These are phyloP conservation scores for Lepisosteus oculatus DNA, from an alignment of 2,113 vertebrate genomes.

Conservation along the genomic window DNA sequence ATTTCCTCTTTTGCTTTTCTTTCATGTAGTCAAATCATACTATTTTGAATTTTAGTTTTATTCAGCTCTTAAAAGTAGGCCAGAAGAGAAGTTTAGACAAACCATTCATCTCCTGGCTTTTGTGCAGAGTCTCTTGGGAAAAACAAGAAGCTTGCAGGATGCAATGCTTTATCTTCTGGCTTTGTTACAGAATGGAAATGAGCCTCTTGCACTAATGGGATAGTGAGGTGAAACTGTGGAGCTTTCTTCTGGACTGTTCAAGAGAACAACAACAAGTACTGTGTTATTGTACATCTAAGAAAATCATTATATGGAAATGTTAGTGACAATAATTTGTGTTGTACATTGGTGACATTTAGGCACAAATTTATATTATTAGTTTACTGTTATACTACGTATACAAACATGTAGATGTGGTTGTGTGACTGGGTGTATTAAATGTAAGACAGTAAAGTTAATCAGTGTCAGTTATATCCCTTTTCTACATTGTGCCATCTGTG, in stretches of 20 bases:
- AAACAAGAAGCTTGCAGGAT: constrained; percentile 28
- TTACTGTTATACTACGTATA: no score
- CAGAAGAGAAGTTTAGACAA: constrained; percentile 24
- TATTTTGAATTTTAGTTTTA: constrained; percentile 40
- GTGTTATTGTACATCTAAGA: neutral
- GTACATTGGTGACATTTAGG: no score
- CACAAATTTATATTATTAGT: no score
- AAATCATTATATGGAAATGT: no score
- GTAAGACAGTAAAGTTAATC: no score
- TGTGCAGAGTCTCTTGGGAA: constrained; percentile 34
- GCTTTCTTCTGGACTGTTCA: neutral
- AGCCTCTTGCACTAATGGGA: neutral
- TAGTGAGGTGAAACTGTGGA: neutral
- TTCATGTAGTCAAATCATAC: constrained; percentile 30
- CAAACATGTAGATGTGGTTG: no score
- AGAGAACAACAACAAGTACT: neutral
- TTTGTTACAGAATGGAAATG: neutral
- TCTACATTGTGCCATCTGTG: no score
- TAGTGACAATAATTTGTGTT: no score
- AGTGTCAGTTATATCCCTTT: no score
- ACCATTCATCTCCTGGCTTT: constrained; percentile 44
- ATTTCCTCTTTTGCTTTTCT: neutral
- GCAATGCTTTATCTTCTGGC: neutral
- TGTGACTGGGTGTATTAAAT: no score
- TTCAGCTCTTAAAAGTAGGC: constrained; percentile 39